A percentile compares a stretch with the other conserved stretches of the same genome.
These are phyloP conservation scores for Drosophila elegans DNA, from an alignment of 1,140 invertebrate species.

Conservation along the genomic window DNA sequence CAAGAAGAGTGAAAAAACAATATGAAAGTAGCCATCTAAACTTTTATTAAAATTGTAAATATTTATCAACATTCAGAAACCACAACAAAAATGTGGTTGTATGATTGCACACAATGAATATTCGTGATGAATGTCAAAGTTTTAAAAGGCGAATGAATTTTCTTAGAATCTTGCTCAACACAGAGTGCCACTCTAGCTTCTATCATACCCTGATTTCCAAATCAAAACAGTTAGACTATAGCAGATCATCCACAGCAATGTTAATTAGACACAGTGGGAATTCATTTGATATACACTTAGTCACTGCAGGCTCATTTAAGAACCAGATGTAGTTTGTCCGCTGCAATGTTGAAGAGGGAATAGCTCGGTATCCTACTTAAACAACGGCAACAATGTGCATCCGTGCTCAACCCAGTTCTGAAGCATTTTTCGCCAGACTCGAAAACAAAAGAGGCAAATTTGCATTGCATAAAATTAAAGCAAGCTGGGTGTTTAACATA, in stretches of 20 bases:
- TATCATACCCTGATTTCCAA: no score
- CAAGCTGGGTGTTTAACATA: conserved; percentile 70
- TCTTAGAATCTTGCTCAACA: neutral
- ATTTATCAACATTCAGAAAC: conserved; percentile 70
- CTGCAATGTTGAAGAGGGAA: conserved; percentile 1
- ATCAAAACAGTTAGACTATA: neutral
- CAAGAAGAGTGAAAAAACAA: conserved; percentile 25
- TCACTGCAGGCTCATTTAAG: neutral
- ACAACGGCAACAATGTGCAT: conserved; percentile 2
- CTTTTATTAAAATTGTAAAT: conserved; percentile 82
- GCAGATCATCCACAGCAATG: no score
- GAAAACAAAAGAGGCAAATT: conserved; percentile 33
- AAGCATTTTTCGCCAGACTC: conserved; percentile 34
- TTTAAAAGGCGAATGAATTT: neutral
- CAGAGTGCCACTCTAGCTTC: neutral
- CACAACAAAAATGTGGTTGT: conserved; percentile 5
- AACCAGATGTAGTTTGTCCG: neutral
- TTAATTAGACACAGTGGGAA: conserved; percentile 1
- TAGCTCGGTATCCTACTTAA: conserved; percentile 2
- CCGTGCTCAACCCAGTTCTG: conserved; percentile 52
- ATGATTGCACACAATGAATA: neutral
- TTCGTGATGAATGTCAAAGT: conserved; percentile 2
- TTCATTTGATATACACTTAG: conserved; percentile 1
- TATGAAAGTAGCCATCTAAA: conserved; percentile 52
- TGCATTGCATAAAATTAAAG: conserved; percentile 64